Percentiles rank a stretch among this genome's conserved stretches.
Conservation (phyloP, 2,113 vertebrate genomes). For the Datnioides undecimradiatus region DNA sequence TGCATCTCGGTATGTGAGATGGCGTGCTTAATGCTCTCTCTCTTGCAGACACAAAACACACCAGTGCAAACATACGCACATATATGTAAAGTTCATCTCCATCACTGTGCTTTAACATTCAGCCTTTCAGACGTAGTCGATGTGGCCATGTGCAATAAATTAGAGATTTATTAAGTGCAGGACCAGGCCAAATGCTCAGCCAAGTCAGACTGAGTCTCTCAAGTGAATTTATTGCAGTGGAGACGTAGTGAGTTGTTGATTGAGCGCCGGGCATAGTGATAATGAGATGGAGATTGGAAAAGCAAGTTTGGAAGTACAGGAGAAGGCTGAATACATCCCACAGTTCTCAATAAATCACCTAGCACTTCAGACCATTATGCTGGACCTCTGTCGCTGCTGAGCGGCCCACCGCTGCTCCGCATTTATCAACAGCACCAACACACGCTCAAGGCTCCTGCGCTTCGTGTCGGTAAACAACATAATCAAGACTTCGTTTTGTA, state of each 20-base stretch:
- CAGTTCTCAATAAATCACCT: conserved; percentile 76
- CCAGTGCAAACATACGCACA: conserved; percentile 55
- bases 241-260: conserved; percentile 76
- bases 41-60: conserved; percentile 38
- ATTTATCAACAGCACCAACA: conserved; percentile 52
- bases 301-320: conserved; percentile 74
- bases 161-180: conserved; percentile 75
- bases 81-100: conserved; percentile 62
- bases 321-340: conserved; percentile 67
- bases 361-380: conserved; percentile 56
- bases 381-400: conserved; percentile 54
- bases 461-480: conserved; percentile 56
- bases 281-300: conserved; percentile 84
- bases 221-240: conserved; percentile 67
- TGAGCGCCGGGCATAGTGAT: conserved; percentile 72
- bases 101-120: conserved; percentile 53
- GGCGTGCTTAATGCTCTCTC: conserved; percentile 12
- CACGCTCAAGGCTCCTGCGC: conserved; percentile 55
- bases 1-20: conserved; percentile 71
- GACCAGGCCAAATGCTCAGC: conserved; percentile 58
- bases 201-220: conserved; percentile 70
- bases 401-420: conserved; percentile 27
- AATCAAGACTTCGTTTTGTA: conserved; percentile 61
- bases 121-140: conserved; percentile 55
- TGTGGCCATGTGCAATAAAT: conserved; percentile 76